Base-by-base conservation (phyloP, 2,113 vertebrate genomes). In the Gopherus flavomarginatus region DNA sequence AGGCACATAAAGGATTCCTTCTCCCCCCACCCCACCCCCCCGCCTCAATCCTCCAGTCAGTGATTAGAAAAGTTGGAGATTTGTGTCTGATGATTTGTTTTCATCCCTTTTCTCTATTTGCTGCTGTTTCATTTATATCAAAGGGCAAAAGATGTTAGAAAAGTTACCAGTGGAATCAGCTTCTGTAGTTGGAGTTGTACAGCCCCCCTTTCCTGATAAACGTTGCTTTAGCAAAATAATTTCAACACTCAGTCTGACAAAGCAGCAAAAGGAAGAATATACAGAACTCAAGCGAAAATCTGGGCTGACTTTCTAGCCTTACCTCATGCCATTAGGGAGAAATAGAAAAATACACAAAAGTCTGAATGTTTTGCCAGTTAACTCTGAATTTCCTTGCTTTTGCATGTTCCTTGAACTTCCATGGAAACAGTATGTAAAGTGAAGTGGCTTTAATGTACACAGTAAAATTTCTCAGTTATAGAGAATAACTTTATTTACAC, bases 401-500 rank as follows among this genome's bases (percentile, higher is more conserved):
- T 59, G 8, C 22, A 17, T 53, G 11, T 62, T 90, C 47, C 3
- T 3, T 77, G 24, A 13, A 44, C 44, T 78, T 47, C 75, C 42
- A 47, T 14, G 11, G 52, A 6, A 94, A 52, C 5, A 38, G 11
- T 21, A 31, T 72, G 44, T 22, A 5, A 91, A 11, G 31, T 59
- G 52, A 3, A 57, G 12, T 75, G 27, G n/a, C 44, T 17, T 79
- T 91, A 19, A 65, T 84, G 87, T 31, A 21, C 53, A n/a, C 1
- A 31, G 53, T 91, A n/a, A 44, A 2, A 0, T 85, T 91, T 91
- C 16, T 83, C 14, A 6, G 53, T 85, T 83, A 75, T 62, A 49
- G 47, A 44, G 86, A 90, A 54, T n/a, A 24, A 52, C 83, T 95
- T 19, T 65, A 80, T 95, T 93, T 77, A 80, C 47, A 6, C 16